Evolutionary conservation across 2,113 vertebrate species (phyloP), one percentile per base, ranked within the genome.

Genomic region (Seriola quinqueradiata): DNA sequence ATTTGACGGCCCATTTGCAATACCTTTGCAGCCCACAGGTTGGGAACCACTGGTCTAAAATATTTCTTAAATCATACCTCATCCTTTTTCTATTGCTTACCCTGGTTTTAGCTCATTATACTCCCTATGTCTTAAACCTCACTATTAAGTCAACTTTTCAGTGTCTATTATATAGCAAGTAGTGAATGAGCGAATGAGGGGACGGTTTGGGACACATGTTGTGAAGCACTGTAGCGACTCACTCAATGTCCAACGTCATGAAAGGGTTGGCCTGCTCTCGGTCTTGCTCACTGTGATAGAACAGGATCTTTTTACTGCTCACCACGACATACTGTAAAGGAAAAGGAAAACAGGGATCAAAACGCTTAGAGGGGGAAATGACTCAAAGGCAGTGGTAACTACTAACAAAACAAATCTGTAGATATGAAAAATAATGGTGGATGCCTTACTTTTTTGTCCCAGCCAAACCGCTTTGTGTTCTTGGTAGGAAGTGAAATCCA

Each of bases 251-350:
- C 88, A 99, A 95, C 13, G 97, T 97, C 98, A 99, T 99, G 71
- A 97, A 99, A 2, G 98, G 98, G 84, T 97, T 99, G 73, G 97
- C 97, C 32, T 96, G 97, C 63, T 99, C 98, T 90, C 97, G 95
- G 92, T 99, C 98, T 93, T 94, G 95, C 68, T 99, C 97, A 0
- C 96, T 98, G 93, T 98, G 95, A 87, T 99, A 99, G 94, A 99
- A 99, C 75, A 99, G 95, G 80, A 99, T 97, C 95, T 99, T 99
- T 95, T 97, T 99, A 92, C 98, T 99, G 96, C 98, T 99, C 70
- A 99, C 97, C 79, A 99, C 97, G 42, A 98, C 96, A 81, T 96
- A 99, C 98, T 99, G 90, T 90, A 86, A 90, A 89, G 57, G 69
- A 78, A 25, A 68, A 76, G n/a, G 9, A 6, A 82, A 73, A 72